Evolutionary conservation across 2,888 invertebrate genomes (phyloP), one percentile per base, ranked within the genome.

Genomic region (Hyppa rectilinea): DNA sequence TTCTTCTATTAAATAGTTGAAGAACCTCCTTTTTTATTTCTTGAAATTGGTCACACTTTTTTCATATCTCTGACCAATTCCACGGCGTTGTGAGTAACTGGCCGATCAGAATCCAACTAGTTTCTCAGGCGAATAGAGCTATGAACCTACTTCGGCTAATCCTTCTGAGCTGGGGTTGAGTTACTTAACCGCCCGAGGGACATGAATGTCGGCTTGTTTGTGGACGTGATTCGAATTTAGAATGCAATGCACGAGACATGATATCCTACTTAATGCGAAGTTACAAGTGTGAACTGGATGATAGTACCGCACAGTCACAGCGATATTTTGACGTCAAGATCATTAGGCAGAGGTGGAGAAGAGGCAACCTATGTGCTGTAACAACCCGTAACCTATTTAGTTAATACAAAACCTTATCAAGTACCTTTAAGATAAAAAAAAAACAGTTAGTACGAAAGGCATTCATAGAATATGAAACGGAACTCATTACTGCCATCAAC

Each of bases 181-280:
- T 77, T n/a, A 36, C 40, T 47, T 47, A 47, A n/a, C 29, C 59
- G 40, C 53, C 58, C 26, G 17, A 31, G 76, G 70, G 29, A 59
- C 43, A 53, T 34, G 23, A 40, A 36, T 76, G 40, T 43, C 43
- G 20, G 40, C 77, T 59, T 77, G 53, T 77, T 74, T 70, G 71
- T 60, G 59, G 43, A 49, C 71, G 59, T 60, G 78, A 26, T 49
- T 70, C 60, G 59, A 70, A 34, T 73, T 23, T 9, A 26, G 14
- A 69, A 58, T 67, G n/a, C 47, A 23, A 29, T 36, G 9, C 43
- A 45, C 20, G 12, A 55, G 40, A 47, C 20, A 26, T 59, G 29
- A 50, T 72, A 56, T 29, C 45, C 38, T 26, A 40, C 23, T 12
- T 31, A 47, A 49, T 58, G 14, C 23, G n/a, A 10, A 9, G 10